phyloP scores from a whole-genome alignment of 1,140 invertebrate species.

The Physella acuta region DNA sequence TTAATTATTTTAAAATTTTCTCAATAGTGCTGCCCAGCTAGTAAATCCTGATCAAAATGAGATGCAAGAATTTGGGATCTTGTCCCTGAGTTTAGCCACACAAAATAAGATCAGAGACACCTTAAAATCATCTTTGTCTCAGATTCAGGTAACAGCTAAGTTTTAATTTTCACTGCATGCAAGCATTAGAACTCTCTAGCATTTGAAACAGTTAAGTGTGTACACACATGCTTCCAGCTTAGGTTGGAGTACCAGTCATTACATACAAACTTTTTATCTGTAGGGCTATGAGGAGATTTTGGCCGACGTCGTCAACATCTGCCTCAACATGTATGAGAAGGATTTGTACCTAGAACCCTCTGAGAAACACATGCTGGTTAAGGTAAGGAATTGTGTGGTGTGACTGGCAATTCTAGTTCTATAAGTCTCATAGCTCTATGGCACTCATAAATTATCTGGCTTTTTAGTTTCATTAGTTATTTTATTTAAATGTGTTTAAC shows the following conservation, averaged over 20 bases:
- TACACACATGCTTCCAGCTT: no score
- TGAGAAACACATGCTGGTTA: constrained; percentile 99
- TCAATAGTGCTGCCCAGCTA: constrained; percentile 81
- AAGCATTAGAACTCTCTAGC: no score
- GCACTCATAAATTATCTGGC: no score
- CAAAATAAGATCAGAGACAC: constrained; percentile 98
- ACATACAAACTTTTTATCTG: no score
- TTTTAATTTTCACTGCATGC: no score
- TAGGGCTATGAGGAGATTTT: constrained; percentile 87
- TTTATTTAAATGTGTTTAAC: no score
- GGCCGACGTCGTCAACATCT: constrained; percentile 96
- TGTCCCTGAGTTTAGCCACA: constrained; percentile 99
- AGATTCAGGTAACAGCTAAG: constrained; percentile 46
- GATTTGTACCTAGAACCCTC: constrained; percentile 95
- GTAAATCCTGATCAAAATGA: constrained; percentile 80
- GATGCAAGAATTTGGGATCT: constrained; percentile 95
- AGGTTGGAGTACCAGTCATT: no score
- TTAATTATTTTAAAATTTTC: not conserved
- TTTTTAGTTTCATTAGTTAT: no score
- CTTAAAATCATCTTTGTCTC: constrained; percentile 77
- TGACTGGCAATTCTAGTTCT: no score
- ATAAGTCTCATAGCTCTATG: no score
- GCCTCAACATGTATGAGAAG: constrained; percentile 96
- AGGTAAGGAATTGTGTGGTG: constrained; percentile 64
- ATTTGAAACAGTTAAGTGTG: no score